A percentile compares a stretch with the other conserved stretches of the same genome.
Evolutionary conservation across 1,140 invertebrate species (phyloP).

Genomic region (Tribolium madens): DNA sequence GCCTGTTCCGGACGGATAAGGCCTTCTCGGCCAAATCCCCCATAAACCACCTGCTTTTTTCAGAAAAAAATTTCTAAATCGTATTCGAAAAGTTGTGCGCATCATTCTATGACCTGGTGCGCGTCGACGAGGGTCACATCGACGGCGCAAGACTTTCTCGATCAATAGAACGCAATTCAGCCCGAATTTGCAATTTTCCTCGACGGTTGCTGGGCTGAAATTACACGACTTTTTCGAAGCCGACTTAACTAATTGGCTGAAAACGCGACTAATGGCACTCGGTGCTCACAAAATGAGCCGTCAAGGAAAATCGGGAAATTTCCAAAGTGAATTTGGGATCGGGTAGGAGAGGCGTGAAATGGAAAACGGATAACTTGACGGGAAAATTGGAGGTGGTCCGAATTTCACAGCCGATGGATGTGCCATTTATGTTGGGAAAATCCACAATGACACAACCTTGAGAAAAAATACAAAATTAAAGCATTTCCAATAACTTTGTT

Average conservation of each 20-base stretch:
- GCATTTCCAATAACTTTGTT: neutral
- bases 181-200: constrained; percentile 49
- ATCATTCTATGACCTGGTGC: constrained; percentile 37
- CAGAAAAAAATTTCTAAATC: neutral
- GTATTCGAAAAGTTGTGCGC: constrained; percentile 36
- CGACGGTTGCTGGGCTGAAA: constrained; percentile 30
- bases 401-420: no score
- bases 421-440: no score
- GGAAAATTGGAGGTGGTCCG: neutral
- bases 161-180: constrained; percentile 49
- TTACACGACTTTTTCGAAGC: constrained; percentile 1
- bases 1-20: constrained; percentile 14
- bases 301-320: neutral
- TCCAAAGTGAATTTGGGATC: neutral
- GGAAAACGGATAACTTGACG: no score
- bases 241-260: constrained; percentile 21
- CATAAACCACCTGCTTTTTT: constrained; percentile 25
- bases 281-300: constrained; percentile 9
- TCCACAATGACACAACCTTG: no score
- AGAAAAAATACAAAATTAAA: no score
- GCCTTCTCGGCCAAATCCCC: neutral
- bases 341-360: neutral
- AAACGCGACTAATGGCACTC: constrained; percentile 5
- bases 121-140: constrained; percentile 33
- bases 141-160: constrained; percentile 41